Evolutionary conservation across 2,888 invertebrate species (phyloP).

Genomic region (Chloromyia formosa): DNA sequence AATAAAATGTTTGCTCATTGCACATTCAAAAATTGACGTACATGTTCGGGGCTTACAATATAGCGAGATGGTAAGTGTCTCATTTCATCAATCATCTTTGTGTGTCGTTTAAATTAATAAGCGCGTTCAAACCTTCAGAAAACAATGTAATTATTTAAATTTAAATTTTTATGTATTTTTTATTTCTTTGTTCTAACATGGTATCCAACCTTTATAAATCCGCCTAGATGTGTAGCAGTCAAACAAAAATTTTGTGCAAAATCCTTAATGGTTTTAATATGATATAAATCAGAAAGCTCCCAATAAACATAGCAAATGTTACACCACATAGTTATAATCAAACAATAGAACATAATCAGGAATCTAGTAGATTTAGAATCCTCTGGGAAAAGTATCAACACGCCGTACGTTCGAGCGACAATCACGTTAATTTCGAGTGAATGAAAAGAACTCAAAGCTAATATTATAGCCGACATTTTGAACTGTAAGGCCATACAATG

Average conservation of each 20-base stretch:
- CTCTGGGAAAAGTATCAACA: neutral
- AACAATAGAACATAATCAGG: neutral
- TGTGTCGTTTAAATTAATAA: neutral
- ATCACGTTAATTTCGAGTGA: neutral
- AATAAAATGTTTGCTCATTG: too few species aligned
- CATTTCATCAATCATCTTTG: neutral
- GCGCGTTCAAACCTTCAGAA: neutral
- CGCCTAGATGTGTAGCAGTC: conserved; percentile 50
- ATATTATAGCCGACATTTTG: too few species aligned
- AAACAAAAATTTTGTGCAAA: conserved; percentile 52
- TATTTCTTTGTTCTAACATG: too few species aligned
- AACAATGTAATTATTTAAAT: neutral
- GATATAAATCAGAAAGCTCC: conserved; percentile 51
- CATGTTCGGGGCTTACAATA: neutral
- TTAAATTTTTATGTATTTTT: too few species aligned
- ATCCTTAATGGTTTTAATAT: conserved; percentile 48
- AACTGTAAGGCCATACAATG: too few species aligned
- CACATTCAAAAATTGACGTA: too few species aligned
- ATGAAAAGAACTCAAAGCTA: neutral
- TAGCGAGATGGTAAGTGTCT: neutral
- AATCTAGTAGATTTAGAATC: too few species aligned
- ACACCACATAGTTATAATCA: neutral
- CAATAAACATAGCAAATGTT: conserved; percentile 49
- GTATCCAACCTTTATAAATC: conserved; percentile 51
- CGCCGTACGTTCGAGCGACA: neutral